These are phyloP conservation scores for Delphinus delphis DNA, from an alignment of 2,113 vertebrate species.

Conservation along the genomic window DNA sequence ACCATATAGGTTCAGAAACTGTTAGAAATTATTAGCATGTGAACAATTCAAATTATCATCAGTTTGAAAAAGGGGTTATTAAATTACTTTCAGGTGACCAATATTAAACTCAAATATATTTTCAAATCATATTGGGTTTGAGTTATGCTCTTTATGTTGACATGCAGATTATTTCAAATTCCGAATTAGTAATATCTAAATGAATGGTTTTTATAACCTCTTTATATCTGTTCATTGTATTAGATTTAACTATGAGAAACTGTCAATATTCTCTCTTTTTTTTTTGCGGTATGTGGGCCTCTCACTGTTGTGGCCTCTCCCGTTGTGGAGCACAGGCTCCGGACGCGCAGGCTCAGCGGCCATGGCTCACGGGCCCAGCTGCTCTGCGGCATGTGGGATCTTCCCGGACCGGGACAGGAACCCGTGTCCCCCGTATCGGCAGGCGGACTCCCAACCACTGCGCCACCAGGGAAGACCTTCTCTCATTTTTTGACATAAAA, in stretches of 20 bases:
- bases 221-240: background rate
- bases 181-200: conserved; percentile 4
- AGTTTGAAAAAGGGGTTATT: background rate
- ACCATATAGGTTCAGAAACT: background rate
- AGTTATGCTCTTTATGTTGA: background rate
- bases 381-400: no score
- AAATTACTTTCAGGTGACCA: background rate
- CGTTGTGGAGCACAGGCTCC: no score
- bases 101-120: conserved; percentile 37
- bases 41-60: background rate
- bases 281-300: no score
- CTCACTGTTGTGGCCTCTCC: no score
- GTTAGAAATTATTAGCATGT: conserved; percentile 2
- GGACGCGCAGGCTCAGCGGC: no score
- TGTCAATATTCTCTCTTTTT: background rate
- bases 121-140: background rate
- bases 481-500: background rate
- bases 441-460: no score
- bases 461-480: background rate
- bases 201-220: background rate
- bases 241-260: background rate
- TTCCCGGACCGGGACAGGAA: no score
- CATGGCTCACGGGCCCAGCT: no score
- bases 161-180: conserved; percentile 22
- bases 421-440: no score